Evolutionary conservation across 2,797 vertebrate genomes (phyloP).

Genomic region (Cebuella pygmaea): DNA sequence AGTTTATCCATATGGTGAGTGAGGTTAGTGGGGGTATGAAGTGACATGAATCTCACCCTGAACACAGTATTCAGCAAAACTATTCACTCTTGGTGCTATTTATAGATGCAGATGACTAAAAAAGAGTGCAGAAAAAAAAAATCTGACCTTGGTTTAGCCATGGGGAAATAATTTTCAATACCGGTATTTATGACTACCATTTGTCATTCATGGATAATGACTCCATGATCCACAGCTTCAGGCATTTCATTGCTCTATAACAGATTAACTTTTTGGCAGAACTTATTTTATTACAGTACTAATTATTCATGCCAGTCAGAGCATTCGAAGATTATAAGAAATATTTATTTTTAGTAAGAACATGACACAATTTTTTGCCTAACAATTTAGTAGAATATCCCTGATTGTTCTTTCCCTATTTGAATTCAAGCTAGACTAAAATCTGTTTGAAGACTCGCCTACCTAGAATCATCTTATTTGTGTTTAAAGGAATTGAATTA

Average conservation of each 20-base stretch:
- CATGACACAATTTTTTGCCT: background rate
- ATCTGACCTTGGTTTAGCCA: background rate
- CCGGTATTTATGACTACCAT: background rate
- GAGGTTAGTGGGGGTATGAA: background rate
- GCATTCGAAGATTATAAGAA: background rate
- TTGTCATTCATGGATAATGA: slow-evolving; percentile 31
- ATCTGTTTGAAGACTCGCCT: background rate
- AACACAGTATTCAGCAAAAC: background rate
- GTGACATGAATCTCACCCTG: background rate
- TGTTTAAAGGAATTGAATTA: background rate
- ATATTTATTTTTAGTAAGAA: background rate
- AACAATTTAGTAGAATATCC: background rate
- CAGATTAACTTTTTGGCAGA: slow-evolving; percentile 27
- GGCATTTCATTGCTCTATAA: background rate
- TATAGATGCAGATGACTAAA: background rate
- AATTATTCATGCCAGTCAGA: slow-evolving; percentile 8
- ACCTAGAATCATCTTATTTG: background rate
- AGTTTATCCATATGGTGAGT: background rate
- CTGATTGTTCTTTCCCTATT: slow-evolving; percentile 23
- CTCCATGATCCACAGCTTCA: background rate
- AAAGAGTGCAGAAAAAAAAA: background rate
- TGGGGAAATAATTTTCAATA: background rate
- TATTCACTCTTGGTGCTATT: background rate
- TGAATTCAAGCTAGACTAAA: slow-evolving; percentile 23
- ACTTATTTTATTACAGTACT: slow-evolving; percentile 34